Evolutionary conservation across 2,113 vertebrate species (phyloP), one percentile per base, ranked within the genome.

Genomic region (Bagarius yarrelli): DNA sequence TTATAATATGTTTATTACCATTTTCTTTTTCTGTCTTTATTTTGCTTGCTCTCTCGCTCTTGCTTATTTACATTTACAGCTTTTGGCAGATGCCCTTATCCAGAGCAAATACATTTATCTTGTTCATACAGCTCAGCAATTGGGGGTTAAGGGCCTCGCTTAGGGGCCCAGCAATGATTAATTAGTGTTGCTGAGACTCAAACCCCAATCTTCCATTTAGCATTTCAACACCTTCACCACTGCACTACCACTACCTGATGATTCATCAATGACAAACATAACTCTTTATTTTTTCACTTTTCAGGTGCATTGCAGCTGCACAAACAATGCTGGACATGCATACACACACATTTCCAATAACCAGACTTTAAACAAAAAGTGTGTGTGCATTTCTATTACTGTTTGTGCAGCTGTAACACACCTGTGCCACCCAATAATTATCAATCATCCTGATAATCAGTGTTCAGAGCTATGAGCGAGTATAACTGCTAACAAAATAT

Each of bases 361-460:
- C 5, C 6, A 36, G 52, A 23, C 30, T 34, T 59, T 13, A 75
- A 59, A 59, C 44, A 56, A 27, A 52, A 32, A 27, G 25, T 52
- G 30, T 36, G 19, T n/a, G 50, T 34, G 47, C 30, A 23, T 55
- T 25, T 74, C 71, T 34, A 56, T 9, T 13, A 59, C 21, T 75
- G 73, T 75, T 75, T 75, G 73, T 75, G 55, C 73, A 75, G 73
- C 73, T 75, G 71, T 74, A 36, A 23, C 71, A 74, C 71, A 74
- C 18, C 71, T 74, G 73, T 59, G 32, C 0, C 32, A 59, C 36
- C 32, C 23, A 75, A 47, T 59, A 75, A 40, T 32, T 18, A 59
- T 75, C 55, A 75, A 40, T 75, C 55, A 57, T 75, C 34, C 18
- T 59, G n/a, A 59, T 75, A 59, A 74, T n/a, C 73, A 75, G 32